These are phyloP conservation scores for Heliconius ismenius DNA, from an alignment of 2,888 invertebrate species.

Conservation along the genomic window DNA sequence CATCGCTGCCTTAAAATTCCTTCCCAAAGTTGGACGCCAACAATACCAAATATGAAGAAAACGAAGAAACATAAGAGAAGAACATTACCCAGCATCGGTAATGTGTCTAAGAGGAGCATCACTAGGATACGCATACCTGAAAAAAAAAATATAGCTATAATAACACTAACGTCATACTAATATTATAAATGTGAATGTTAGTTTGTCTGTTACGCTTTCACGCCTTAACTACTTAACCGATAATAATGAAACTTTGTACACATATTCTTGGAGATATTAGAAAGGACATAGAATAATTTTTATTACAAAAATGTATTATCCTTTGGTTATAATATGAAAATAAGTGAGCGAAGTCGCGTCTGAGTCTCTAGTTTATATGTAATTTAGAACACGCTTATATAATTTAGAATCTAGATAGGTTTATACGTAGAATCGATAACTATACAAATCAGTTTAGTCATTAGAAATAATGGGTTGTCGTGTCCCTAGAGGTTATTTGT, in stretches of 20 bases:
- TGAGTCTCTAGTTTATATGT: neutral
- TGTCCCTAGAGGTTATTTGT: neutral
- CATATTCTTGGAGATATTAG: no score
- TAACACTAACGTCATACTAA: neutral
- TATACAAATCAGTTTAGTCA: neutral
- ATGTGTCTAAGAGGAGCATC: conserved; percentile 98
- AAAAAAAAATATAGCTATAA: conserved; percentile 43
- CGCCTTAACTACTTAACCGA: no score
- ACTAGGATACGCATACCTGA: conserved; percentile 99
- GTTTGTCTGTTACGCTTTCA: no score
- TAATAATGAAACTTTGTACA: no score
- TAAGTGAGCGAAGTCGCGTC: no score
- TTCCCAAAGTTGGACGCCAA: conserved; percentile 99
- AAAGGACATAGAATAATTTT: no score
- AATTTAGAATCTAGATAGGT: neutral
- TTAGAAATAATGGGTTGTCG: neutral
- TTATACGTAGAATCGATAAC: neutral
- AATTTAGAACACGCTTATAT: neutral
- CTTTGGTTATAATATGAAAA: no score
- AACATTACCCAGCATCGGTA: conserved; percentile 99
- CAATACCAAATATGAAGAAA: conserved; percentile 99
- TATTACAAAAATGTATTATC: no score
- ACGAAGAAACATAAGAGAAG: conserved; percentile 99
- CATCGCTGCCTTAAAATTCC: conserved; percentile 97
- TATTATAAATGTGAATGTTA: no score